These are phyloP conservation scores for Automeris io DNA, from an alignment of 2,888 invertebrate genomes.

Conservation along the genomic window DNA sequence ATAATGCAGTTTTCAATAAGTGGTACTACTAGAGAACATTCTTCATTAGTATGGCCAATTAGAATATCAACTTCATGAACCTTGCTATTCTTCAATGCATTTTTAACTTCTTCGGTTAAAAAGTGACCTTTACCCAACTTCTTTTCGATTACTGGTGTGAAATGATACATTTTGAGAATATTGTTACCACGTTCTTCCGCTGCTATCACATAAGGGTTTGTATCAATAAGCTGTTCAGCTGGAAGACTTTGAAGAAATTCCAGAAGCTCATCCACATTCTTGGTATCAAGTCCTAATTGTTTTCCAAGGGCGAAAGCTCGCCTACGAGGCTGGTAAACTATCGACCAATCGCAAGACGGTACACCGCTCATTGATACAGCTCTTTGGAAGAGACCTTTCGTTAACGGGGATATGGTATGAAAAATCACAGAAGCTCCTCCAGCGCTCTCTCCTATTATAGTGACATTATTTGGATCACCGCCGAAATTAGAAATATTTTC, in stretches of 20 bases:
- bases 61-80: constrained; percentile 78
- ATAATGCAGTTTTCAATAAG: constrained; percentile 14
- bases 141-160: constrained; percentile 46
- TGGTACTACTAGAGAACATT: constrained; percentile 54
- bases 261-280: constrained; percentile 32
- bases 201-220: constrained; percentile 26
- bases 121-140: constrained; percentile 38
- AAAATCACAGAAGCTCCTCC: constrained; percentile 29
- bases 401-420: constrained; percentile 39
- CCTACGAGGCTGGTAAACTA: constrained; percentile 25
- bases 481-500: constrained; percentile 36
- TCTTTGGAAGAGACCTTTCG: constrained; percentile 34
- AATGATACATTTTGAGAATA: constrained; percentile 31
- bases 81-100: constrained; percentile 49
- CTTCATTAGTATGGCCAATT: constrained; percentile 82
- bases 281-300: constrained; percentile 33
- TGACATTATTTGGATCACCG: constrained; percentile 37
- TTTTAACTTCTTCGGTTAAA: constrained; percentile 28
- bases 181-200: constrained; percentile 29
- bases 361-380: constrained; percentile 39
- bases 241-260: constrained; percentile 38
- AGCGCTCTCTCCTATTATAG: constrained; percentile 43
- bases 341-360: constrained; percentile 36
- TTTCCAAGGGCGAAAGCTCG: constrained; percentile 39
- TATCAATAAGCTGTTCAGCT: constrained; percentile 26